phyloP scores from a whole-genome alignment of 2,888 invertebrate genomes.

The Epirrhoe tristata region DNA sequence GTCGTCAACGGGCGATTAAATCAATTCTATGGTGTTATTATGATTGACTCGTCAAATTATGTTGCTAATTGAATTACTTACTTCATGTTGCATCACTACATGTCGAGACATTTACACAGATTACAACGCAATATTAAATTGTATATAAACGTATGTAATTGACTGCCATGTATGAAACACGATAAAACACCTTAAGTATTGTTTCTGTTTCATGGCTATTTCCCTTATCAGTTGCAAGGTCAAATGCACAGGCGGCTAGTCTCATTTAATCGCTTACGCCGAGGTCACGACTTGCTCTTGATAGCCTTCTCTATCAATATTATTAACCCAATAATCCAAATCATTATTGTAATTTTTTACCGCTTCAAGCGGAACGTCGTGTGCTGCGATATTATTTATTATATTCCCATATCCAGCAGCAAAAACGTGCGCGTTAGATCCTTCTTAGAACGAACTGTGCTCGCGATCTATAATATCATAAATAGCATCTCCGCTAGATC shows the following conservation, averaged over 20 bases:
- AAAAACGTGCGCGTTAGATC: slow-evolving; percentile 15
- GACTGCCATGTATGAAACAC: background rate
- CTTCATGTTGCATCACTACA: background rate
- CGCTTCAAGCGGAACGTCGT: slow-evolving; percentile 8
- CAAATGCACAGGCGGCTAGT: slow-evolving; percentile 40
- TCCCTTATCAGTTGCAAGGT: slow-evolving; percentile 51
- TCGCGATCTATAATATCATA: slow-evolving; percentile 38
- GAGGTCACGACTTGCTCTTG: slow-evolving; percentile 56
- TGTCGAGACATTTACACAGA: background rate
- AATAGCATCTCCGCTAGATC: slow-evolving; percentile 50
- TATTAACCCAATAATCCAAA: slow-evolving; percentile 47
- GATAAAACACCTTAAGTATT: background rate
- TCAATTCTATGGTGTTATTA: slow-evolving; percentile 23
- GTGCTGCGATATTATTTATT: slow-evolving; percentile 13
- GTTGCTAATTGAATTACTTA: slow-evolving; percentile 35
- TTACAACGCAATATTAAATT: background rate
- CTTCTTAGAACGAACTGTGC: slow-evolving; percentile 28
- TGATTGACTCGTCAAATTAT: slow-evolving; percentile 28
- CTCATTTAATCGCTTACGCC: slow-evolving; percentile 54
- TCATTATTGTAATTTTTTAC: slow-evolving; percentile 35
- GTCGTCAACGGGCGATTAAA: slow-evolving; percentile 3
- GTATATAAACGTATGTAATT: background rate
- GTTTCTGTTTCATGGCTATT: slow-evolving; percentile 8
- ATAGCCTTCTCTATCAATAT: slow-evolving; percentile 62
- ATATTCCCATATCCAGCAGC: slow-evolving; percentile 7